These are phyloP conservation scores for Epinotia brunnichana DNA, from an alignment of 2,888 invertebrate genomes.

Conservation along the genomic window DNA sequence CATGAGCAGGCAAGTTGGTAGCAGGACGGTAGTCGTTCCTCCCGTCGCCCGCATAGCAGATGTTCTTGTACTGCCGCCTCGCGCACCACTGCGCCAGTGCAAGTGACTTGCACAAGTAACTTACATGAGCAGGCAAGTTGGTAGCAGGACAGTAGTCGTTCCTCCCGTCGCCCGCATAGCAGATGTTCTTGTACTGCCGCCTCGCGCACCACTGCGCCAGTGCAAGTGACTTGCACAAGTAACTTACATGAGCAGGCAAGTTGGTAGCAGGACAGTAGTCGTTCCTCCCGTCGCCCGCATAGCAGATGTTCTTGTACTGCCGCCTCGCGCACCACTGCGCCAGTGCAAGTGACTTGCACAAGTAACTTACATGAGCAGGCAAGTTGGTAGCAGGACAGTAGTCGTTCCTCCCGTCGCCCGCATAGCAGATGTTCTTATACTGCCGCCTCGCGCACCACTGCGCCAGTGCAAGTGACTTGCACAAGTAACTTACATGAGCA, in stretches of 20 bases:
- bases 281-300: slow-evolving; percentile 72
- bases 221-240: not conserved
- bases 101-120: not conserved
- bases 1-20: not conserved
- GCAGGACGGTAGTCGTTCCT: not conserved
- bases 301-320: slow-evolving; percentile 57
- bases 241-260: slow-evolving; percentile 65
- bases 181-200: too few species aligned
- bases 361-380: slow-evolving; percentile 51
- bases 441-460: not conserved
- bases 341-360: slow-evolving; percentile 74
- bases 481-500: too few species aligned
- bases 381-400: not conserved
- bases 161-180: too few species aligned
- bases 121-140: too few species aligned
- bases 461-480: not conserved
- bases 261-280: slow-evolving; percentile 71
- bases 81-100: not conserved
- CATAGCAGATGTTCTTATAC: not conserved
- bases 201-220: not conserved
- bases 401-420: not conserved
- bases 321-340: slow-evolving; percentile 61
- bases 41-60: not conserved
- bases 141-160: too few species aligned
- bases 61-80: slow-evolving; percentile 1